Evolutionary conservation across 2,888 invertebrate genomes (phyloP), one percentile per base, ranked within the genome.

Genomic region (Plebejus argus): DNA sequence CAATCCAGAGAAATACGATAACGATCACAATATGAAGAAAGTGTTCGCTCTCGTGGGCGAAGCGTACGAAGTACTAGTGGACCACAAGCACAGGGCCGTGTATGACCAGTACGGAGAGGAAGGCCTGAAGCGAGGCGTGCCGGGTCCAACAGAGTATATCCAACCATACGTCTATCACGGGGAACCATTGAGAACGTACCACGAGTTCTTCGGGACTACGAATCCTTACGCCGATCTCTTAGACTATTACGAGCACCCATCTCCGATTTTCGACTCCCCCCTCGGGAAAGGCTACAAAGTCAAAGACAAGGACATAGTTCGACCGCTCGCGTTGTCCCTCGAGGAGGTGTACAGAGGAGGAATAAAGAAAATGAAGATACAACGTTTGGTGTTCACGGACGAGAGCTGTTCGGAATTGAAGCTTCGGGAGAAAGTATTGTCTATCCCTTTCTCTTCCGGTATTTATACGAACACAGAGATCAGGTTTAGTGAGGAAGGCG

Each of bases 31-130:
- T 80, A 90, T 93, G 83, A 88, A 91, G 80, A 87, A 91, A 77
- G 92, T 95, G 81, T 96, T 97, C 86, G 88, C 94, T 3, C 89
- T 96, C 28, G 95, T 97, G 76, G 96, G 96, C 49, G 97, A 97
- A 92, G 97, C 98, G 0, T 98, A 96, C 86, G 97, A 98, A 84
- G 96, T 97, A 10, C 91, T 98, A 39, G 95, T 95, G 1, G 94
- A 97, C 87, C 95, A 96, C 70, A 90, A 96, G 80, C 91, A 91
- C 79, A 94, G 97, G 78, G 96, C 97, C 18, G 95, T 98, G 20
- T 99, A 97, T 91, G 98, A 98, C 89, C 97, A 97, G 84, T 98
- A 97, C 89, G 98, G 98, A 0, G 98, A 98, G 89, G 97, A 97
- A 84, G 98, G 98, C 0, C 92, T 98, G 71, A 98, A 98, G 87